phyloP scores from a whole-genome alignment of 2,113 vertebrate genomes.

The Isurus oxyrinchus region DNA sequence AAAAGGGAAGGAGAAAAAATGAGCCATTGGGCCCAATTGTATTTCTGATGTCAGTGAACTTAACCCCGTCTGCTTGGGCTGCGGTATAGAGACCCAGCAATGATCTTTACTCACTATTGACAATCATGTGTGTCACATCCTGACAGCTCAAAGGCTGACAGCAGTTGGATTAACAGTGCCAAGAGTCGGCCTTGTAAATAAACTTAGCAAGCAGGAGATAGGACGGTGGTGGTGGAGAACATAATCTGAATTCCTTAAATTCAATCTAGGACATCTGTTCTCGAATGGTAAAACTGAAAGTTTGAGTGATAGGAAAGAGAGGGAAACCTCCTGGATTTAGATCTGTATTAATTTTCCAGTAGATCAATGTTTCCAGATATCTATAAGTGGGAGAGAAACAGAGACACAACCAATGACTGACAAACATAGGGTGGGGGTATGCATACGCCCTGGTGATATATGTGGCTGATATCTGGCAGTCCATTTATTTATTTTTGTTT shows the following conservation, averaged over 20 bases:
- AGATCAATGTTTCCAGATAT: not conserved
- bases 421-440: not conserved
- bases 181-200: not conserved
- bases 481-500: not conserved
- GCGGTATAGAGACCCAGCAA: not conserved
- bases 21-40: not conserved
- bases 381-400: not conserved
- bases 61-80: not conserved
- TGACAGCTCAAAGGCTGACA: not conserved
- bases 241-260: not conserved
- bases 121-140: not conserved
- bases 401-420: not conserved
- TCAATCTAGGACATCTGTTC: not conserved
- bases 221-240: not conserved
- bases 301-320: not conserved
- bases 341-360: not conserved
- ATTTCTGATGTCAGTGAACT: not conserved
- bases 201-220: not conserved
- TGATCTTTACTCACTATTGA: not conserved
- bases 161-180: not conserved
- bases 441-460: not conserved
- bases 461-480: not conserved
- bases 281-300: not conserved
- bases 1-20: not conserved
- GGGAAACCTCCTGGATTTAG: not conserved